Base-by-base conservation (phyloP, 2,113 vertebrate genomes). In the Siphamia tubifer region DNA sequence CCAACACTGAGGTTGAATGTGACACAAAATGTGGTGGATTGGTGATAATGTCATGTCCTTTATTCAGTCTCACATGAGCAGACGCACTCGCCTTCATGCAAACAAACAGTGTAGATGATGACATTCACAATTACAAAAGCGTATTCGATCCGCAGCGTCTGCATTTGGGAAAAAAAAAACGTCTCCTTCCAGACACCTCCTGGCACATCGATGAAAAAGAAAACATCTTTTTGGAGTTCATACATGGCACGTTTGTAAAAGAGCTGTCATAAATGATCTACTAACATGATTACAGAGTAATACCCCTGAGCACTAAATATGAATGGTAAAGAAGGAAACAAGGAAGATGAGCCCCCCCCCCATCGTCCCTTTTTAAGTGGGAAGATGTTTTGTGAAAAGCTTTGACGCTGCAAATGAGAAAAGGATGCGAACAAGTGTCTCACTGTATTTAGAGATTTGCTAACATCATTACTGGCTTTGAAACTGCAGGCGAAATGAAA, bases 251-350 rank as follows among this genome's bases (percentile, higher is more conserved):
- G 68, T 39, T 39, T 64, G 67, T 52, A 68, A 71, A 79, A 61
- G 67, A 68, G 39, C 53, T 64, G 78, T 79, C 78, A 71, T 44
- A 82, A 80, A 52, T 58, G 55, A 85, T 85, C 67, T 74, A 55
- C 45, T 85, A 68, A 82, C 48, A 63, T 74, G 74, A 85, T 87
- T 73, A 68, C 62, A 71, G 74, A 73, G 53, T 36, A 51, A 43
- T 62, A 30, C 51, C 76, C 49, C 64, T 23, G 34, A 74, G 72
- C 11, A 24, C 45, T 16, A 61, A 72, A 70, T 1, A 10, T 42
- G 27, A 66, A 70, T 27, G 47, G 45, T 20, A 20, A 62, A 66
- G 36, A 39, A 40, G 16, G 9, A 47, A 58, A 20, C 2, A 13
- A 62, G 35, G 30, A 54, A 32, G 72, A 58, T 31, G 48, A 48